Base-by-base conservation (phyloP, 2,113 vertebrate species). In the Eulemur rufifrons region DNA sequence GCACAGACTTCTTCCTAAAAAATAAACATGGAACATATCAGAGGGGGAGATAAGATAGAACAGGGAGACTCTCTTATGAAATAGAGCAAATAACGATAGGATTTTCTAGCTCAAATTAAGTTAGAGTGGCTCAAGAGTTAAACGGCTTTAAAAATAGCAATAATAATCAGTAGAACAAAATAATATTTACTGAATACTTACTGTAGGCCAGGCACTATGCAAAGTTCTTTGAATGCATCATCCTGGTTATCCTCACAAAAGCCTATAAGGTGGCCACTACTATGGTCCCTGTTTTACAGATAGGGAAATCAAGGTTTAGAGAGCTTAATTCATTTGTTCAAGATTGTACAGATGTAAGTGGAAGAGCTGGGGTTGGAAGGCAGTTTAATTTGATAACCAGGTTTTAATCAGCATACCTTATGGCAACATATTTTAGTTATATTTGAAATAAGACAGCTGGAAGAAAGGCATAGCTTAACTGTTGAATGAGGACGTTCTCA, bases 101-200 rank as follows among this genome's bases (percentile, higher is more conserved):
- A 63, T 66, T 96, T 90, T 63, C 50, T 47, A 94, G 80, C 69
- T 96, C 47, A 94, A 54, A 69, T 95, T 27, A 45, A 39, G 76
- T 90, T 91, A 85, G 59, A 85, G 32, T 29, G 73, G 18, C 37
- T 95, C 39, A 73, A 73, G 88, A 86, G 54, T 76, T 80, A 91
- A 86, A 63, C 90, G 69, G 80, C 66, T 97, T 96, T 84, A 64
- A 29, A 83, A 87, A 86, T 73, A 76, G 23, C 74, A 59, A 80
- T 68, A 84, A 56, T 83, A 73, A 73, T 56, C n/a, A 13, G 61
- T 83, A 86, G 54, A 91, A 42, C 11, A 95, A 92, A 83, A 12
- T 91, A 80, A 34, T 92, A 50, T 82, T 87, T 95, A n/a, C 77
- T 91, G 39, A 93, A 85, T 85, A 54, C 42, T 96, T 93, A 91